Evolutionary conservation across 2,888 invertebrate genomes (phyloP).

Genomic region (Drosophila fulvimacula): DNA sequence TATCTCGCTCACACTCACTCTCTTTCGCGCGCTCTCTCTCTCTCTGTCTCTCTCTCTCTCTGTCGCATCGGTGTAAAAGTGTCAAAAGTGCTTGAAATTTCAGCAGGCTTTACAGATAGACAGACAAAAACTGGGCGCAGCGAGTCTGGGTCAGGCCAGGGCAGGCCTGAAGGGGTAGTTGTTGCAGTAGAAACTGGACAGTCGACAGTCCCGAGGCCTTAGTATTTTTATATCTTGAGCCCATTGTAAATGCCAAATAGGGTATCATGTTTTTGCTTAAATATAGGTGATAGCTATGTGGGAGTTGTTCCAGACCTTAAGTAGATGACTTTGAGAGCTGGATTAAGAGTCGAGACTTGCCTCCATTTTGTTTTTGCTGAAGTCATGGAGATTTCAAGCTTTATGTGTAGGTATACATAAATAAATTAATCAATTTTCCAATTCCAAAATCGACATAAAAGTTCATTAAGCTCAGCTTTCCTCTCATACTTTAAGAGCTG

Average conservation of each 20-base stretch:
- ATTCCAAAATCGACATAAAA: no score
- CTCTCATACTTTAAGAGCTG: background rate
- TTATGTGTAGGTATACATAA: background rate
- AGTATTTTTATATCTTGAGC: slow-evolving; percentile 2
- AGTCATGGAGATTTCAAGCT: background rate
- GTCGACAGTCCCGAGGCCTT: slow-evolving; percentile 16
- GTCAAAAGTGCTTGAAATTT: slow-evolving; percentile 80
- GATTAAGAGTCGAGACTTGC: background rate
- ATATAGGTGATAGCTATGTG: background rate
- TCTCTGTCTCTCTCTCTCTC: background rate
- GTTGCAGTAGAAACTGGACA: slow-evolving; percentile 61
- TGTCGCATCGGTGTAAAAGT: slow-evolving; percentile 52
- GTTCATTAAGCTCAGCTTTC: background rate
- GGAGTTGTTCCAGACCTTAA: background rate
- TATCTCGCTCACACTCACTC: background rate
- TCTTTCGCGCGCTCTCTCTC: background rate
- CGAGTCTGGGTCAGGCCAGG: slow-evolving; percentile 2
- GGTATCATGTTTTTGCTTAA: background rate
- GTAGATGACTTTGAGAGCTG: background rate
- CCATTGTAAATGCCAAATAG: background rate
- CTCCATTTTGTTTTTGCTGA: no score
- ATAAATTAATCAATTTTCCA: background rate
- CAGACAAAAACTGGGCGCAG: slow-evolving; percentile 23
- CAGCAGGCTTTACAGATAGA: slow-evolving; percentile 68
- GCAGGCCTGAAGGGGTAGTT: slow-evolving; percentile 2